Conservation (phyloP, 2,888 invertebrate species). For the Cerceris rybyensis region DNA sequence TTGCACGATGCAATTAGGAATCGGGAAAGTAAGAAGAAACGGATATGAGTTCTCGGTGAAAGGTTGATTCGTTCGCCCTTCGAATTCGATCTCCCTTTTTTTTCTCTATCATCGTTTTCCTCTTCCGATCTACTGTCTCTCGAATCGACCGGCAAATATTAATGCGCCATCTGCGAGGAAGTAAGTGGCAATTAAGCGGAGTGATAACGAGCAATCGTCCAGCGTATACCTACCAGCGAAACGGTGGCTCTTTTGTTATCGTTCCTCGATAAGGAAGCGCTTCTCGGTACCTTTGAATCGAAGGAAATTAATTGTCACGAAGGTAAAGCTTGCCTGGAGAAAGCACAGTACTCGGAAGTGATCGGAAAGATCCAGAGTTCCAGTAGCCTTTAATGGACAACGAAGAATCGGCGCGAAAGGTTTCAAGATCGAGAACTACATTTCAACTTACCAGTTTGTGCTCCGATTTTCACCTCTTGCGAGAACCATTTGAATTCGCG, state of each 20-base stretch:
- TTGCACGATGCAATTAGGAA: conserved; percentile 63
- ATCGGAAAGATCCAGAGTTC: too few relatives aligned
- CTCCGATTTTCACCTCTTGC: conserved; percentile 20
- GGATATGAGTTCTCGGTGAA: conserved; percentile 50
- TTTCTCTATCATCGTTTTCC: neutral
- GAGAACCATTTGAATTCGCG: neutral
- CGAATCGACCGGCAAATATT: neutral
- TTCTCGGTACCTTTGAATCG: neutral
- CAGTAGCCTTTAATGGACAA: too few relatives aligned
- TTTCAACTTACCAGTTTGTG: conserved; percentile 21
- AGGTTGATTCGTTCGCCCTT: conserved; percentile 13
- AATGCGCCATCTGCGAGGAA: neutral
- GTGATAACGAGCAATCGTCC: neutral
- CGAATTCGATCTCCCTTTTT: neutral
- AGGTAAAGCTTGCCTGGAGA: neutral
- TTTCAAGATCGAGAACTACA: conserved; percentile 38
- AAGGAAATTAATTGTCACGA: neutral
- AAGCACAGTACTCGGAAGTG: too few relatives aligned
- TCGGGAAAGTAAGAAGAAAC: conserved; percentile 68
- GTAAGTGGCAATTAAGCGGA: neutral
- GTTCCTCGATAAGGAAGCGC: conserved; percentile 32
- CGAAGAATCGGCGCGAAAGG: conserved; percentile 12
- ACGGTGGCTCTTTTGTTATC: neutral
- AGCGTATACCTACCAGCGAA: neutral
- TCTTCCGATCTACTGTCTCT: too few relatives aligned